A percentile compares a stretch with the other conserved stretches of the same genome.
These are phyloP conservation scores for Caenorhabditis imperialis DNA, from an alignment of 2,888 invertebrate species.

Conservation along the genomic window DNA sequence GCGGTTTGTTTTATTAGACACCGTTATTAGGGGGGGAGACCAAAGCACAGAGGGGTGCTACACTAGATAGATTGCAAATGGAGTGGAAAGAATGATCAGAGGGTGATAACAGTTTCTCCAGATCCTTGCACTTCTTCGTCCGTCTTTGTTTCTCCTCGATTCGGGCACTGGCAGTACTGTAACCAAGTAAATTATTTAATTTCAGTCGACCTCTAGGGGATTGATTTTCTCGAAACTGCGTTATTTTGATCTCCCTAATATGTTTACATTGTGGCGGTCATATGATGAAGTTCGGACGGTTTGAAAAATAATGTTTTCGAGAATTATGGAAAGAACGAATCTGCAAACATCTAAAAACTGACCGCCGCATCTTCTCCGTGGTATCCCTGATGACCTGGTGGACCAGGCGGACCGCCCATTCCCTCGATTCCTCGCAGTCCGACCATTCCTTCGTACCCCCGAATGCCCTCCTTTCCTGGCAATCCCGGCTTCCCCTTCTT, in stretches of 20 bases:
- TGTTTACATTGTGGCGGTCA: too few relatives aligned
- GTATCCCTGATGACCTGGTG: conserved; percentile 37
- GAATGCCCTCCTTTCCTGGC: conserved; percentile 31
- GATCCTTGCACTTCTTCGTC: conserved; percentile 20
- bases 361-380: conserved; percentile 52
- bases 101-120: conserved; percentile 18
- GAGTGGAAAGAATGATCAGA: too few relatives aligned
- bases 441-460: conserved; percentile 46
- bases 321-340: background rate
- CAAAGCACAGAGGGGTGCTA: conserved; percentile 8
- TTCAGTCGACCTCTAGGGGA: background rate
- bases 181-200: conserved; percentile 16
- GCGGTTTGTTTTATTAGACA: background rate
- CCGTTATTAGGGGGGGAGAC: background rate
- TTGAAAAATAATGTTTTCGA: background rate
- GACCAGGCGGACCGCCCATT: conserved; percentile 28
- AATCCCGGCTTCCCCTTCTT: conserved; percentile 43
- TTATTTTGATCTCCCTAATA: background rate
- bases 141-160: conserved; percentile 26
- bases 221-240: conserved; percentile 3
- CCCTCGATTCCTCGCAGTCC: conserved; percentile 52
- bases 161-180: conserved; percentile 56
- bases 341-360: conserved; percentile 10
- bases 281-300: background rate
- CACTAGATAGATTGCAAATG: conserved; percentile 7